Evolutionary conservation across 2,888 invertebrate species (phyloP).

Genomic region (Tyria jacobaeae): DNA sequence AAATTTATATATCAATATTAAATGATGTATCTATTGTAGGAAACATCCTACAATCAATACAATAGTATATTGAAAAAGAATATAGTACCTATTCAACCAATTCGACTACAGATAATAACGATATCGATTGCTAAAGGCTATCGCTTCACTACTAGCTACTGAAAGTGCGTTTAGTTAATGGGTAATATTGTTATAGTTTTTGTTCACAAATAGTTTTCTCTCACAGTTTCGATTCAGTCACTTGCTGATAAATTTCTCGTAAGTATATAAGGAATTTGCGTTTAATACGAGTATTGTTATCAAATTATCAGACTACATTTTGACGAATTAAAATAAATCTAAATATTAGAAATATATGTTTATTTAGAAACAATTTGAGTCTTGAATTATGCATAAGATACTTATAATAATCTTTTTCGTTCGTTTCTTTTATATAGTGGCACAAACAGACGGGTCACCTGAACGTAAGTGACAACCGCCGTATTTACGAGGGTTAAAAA

Average conservation of each 20-base stretch:
- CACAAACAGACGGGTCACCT: too few relatives aligned
- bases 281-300: too few relatives aligned
- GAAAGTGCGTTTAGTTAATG: conserved; percentile 14
- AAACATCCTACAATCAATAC: too few relatives aligned
- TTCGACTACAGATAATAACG: conserved; percentile 7
- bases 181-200: conserved; percentile 7
- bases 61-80: too few relatives aligned
- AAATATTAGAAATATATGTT: background rate
- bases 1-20: too few relatives aligned
- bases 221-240: background rate
- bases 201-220: conserved; percentile 9
- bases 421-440: too few relatives aligned
- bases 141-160: conserved; percentile 8
- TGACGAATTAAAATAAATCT: background rate
- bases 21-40: too few relatives aligned
- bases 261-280: background rate
- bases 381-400: background rate
- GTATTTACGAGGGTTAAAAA: too few relatives aligned
- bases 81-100: background rate
- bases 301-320: background rate
- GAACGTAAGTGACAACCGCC: too few relatives aligned
- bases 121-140: conserved; percentile 1
- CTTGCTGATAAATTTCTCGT: background rate
- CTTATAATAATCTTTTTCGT: background rate
- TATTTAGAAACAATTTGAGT: background rate